phyloP scores from a whole-genome alignment of 1,140 invertebrate species.

The Cyclina sinensis region DNA sequence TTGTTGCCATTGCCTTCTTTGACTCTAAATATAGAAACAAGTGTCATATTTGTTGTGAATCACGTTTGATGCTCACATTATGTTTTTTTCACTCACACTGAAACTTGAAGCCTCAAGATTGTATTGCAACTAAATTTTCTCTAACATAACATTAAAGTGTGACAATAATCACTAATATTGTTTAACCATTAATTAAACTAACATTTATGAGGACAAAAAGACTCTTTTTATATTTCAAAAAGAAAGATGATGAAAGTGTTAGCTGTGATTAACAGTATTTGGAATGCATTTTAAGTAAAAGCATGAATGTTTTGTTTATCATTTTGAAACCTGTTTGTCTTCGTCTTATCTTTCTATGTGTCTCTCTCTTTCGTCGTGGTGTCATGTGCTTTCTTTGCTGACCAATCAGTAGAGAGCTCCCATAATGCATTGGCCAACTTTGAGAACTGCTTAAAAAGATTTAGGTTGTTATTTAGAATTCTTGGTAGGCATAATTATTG shows the following conservation, averaged over 20 bases:
- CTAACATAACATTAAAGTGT: conserved; percentile 28
- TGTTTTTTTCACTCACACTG: conserved; percentile 21
- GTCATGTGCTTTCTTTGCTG: conserved; percentile 61
- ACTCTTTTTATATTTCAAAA: background rate
- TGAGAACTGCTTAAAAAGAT: conserved; percentile 66
- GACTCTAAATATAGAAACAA: conserved; percentile 52
- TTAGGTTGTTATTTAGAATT: no score
- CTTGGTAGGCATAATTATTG: no score
- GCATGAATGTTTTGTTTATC: conserved; percentile 41
- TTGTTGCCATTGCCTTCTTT: conserved; percentile 73
- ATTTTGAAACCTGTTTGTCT: conserved; percentile 39
- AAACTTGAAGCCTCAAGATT: conserved; percentile 26
- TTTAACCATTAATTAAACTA: conserved; percentile 32
- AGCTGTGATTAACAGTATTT: background rate
- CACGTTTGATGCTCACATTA: conserved; percentile 28
- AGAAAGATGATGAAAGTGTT: background rate
- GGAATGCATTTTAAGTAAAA: conserved; percentile 23
- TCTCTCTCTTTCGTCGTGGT: conserved; percentile 57
- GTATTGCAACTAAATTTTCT: background rate
- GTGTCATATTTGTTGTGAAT: conserved; percentile 41
- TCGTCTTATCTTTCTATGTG: conserved; percentile 10
- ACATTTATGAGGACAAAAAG: conserved; percentile 4
- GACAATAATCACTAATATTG: conserved; percentile 44
- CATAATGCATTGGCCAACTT: conserved; percentile 67
- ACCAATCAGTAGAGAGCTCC: conserved; percentile 65